Evolutionary conservation across 2,113 vertebrate genomes (phyloP), one percentile per base, ranked within the genome.

Genomic region (Microtus montanus): DNA sequence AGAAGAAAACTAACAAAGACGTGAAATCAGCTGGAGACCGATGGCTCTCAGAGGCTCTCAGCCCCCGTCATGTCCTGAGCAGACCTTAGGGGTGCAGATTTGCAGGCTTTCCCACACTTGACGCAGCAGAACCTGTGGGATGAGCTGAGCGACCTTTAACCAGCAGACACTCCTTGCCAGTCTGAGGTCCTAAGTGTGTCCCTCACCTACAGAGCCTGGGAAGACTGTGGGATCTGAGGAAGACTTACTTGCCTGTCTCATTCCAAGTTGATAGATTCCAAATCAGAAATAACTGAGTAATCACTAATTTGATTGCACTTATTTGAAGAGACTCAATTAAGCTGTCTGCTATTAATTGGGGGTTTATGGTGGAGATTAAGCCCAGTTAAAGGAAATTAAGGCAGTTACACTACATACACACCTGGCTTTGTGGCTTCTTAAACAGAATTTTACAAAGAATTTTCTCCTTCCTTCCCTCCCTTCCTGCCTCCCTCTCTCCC

Each of bases 291-390:
- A 96, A 95, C 30, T 90, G 87, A 90, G 44, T 90, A 83, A 89
- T 96, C 73, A 85, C 86, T 90, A 93, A 96, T 96, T 93, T 95
- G 92, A 96, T 95, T 93, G 41, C 24, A 66, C 94, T 91, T 84
- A 92, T 58, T 95, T 91, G 52, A 96, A 95, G 78, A 74, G 68
- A 94, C 86, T 96, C 83, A 84, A 73, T 96, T 93, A 95, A 93
- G 49, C 93, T 95, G 83, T 93, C 84, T 89, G n/a, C 89, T 93
- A 2, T 97, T 97, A 96, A 96, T 89, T 95, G 38, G 41, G 70
- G 35, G 64, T 79, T 89, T 95, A 89, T 83, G 44, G 63, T 52
- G 66, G 79, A 95, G 89, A 96, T 96, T 89, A 93, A 95, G 41
- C 92, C 95, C 64, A 41, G 41, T 92, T 95, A 94, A 96, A 94